A percentile compares a stretch with the other conserved stretches of the same genome.
phyloP scores from a whole-genome alignment of 2,113 vertebrate species.

The Ageneiosus marmoratus region DNA sequence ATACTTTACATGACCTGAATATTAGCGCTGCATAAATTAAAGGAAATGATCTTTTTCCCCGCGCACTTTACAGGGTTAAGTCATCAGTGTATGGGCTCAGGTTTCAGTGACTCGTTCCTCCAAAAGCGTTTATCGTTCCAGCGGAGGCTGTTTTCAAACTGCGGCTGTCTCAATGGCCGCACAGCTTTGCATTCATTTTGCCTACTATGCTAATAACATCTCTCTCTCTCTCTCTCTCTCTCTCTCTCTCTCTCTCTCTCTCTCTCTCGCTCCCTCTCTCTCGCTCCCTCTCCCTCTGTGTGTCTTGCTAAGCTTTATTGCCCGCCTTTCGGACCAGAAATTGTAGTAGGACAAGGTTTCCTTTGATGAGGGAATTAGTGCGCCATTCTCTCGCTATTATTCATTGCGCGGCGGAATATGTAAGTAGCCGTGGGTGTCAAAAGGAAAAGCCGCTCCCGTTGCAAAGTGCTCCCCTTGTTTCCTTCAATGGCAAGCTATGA shows the following conservation, averaged over 20 bases:
- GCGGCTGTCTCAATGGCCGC: conserved; percentile 89
- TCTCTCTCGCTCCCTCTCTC: neutral
- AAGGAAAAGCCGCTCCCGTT: conserved; percentile 98
- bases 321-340: conserved; percentile 99
- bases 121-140: conserved; percentile 82
- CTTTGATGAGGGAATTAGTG: conserved; percentile 99
- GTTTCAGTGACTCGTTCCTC: conserved; percentile 86
- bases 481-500: conserved; percentile 99
- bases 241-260: neutral
- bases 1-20: conserved; percentile 49
- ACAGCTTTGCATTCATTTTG: conserved; percentile 98
- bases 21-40: conserved; percentile 33
- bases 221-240: conserved; percentile 82
- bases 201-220: conserved; percentile 99
- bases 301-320: conserved; percentile 99
- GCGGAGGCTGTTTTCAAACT: conserved; percentile 91
- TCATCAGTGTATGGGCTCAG: conserved; percentile 80
- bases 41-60: conserved; percentile 56
- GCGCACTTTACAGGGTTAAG: conserved; percentile 86
- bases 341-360: conserved; percentile 96
- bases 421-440: conserved; percentile 99
- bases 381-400: conserved; percentile 98
- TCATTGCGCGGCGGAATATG: conserved; percentile 98
- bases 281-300: neutral
- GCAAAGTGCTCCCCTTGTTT: conserved; percentile 99